Base-by-base conservation (phyloP, 2,888 invertebrate genomes). In the Trachelus iudaicus region DNA sequence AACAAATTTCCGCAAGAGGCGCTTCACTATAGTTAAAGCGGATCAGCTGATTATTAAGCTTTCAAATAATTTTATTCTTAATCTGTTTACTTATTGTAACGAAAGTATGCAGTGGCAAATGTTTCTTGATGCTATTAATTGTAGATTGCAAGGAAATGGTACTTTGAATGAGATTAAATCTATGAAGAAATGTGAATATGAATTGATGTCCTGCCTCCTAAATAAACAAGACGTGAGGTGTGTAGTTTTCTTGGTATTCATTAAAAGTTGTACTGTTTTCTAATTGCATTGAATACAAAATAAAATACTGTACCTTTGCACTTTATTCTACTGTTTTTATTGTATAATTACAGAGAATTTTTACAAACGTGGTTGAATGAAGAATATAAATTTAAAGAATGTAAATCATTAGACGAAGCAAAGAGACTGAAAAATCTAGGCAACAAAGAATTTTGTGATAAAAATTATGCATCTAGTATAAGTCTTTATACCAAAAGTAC, bases 401-500 rank as follows among this genome's bases (percentile, higher is more conserved):
- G 81, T 34, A 92, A 93, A 84, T 88, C 89, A 77, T 79, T 86
- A 34, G 81, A 83, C 15, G 86, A 88, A 80, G 92, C 92, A 2
- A 87, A 87, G 77, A 75, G 83, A 15, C 90, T 92, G 92, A 86
- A 93, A 92, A 85, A 90, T 89, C 56, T 83, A 74, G 95, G 95
- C 11, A 95, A 95, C 84, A 92, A 93, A 34, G 93, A 92, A 84
- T 95, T 94, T 88, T 92, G 93, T 82, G 90, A 91, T 0, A 93
- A 94, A 80, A 87, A 92, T 68, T 92, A 94, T 74, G 85, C 92
- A 15, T 92, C 93, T 6, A 94, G 94, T 85, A 92, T 94, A 77
- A 88, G 92, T 77, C 93, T 92, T 73, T 96, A 95, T 85, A 94
- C 94, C 0, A 93, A 94, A 86, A 94, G 95, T 90, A 93, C 95